Evolutionary conservation across 1,140 invertebrate species (phyloP).

Genomic region (Marisa cornuarietis): DNA sequence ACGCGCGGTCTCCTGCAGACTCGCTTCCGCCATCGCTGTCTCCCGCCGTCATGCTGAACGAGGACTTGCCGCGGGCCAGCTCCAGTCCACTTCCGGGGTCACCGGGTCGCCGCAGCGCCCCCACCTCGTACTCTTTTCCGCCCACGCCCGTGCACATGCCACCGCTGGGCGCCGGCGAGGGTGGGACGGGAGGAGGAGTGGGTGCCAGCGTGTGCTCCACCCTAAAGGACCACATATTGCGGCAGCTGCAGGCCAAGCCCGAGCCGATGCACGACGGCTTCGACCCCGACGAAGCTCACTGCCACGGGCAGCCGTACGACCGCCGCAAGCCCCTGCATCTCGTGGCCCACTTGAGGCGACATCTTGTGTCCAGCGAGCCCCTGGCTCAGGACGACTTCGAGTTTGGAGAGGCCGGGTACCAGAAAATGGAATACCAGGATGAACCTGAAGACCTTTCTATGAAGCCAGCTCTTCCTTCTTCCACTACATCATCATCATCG

Average conservation of each 20-base stretch:
- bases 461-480: slow-evolving; percentile 5
- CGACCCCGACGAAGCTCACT: background rate
- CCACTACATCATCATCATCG: no score
- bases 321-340: background rate
- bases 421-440: slow-evolving; percentile 26
- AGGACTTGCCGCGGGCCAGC: background rate
- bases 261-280: no score
- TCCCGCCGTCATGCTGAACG: background rate
- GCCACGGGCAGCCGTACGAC: slow-evolving; percentile 4
- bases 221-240: slow-evolving; percentile 11
- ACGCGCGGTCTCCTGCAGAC: background rate
- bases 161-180: background rate
- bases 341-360: no score
- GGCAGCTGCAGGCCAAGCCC: background rate
- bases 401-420: background rate
- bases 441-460: slow-evolving; percentile 42
- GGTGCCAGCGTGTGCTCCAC: background rate
- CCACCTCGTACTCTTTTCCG: background rate
- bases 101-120: background rate
- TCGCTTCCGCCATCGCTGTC: slow-evolving; percentile 6
- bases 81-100: background rate
- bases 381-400: background rate
- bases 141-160: slow-evolving; percentile 4
- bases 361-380: no score
- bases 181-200: background rate